These are phyloP conservation scores for Garra rufa DNA, from an alignment of 2,113 vertebrate genomes.

Conservation along the genomic window DNA sequence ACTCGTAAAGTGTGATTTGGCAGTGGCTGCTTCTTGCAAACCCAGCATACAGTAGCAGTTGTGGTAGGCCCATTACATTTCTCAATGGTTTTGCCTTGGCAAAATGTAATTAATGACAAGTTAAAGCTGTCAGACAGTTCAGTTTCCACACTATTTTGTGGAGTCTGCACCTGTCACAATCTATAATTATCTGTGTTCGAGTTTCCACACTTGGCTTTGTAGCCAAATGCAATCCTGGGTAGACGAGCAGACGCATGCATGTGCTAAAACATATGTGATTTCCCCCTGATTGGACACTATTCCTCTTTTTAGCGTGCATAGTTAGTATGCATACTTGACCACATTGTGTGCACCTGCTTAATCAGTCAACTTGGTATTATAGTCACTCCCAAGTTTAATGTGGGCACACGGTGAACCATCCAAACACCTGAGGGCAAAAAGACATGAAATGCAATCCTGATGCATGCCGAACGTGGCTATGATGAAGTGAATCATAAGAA, in stretches of 20 bases:
- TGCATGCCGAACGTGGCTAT: slow-evolving; percentile 27
- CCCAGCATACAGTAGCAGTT: background rate
- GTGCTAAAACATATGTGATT: background rate
- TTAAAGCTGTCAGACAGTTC: background rate
- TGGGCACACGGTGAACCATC: slow-evolving; percentile 13
- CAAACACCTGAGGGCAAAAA: slow-evolving; percentile 33
- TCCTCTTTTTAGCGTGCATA: background rate
- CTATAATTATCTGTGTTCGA: background rate
- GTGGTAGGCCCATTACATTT: background rate
- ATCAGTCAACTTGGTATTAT: slow-evolving; percentile 35
- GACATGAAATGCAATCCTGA: slow-evolving; percentile 42
- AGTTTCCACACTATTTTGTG: background rate
- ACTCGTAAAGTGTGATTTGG: background rate
- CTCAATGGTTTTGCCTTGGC: background rate
- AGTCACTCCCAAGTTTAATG: background rate
- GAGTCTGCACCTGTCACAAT: slow-evolving; percentile 10
- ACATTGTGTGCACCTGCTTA: background rate
- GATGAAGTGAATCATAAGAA: slow-evolving; percentile 35
- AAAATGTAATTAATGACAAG: slow-evolving; percentile 1
- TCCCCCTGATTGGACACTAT: background rate
- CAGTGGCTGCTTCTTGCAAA: background rate
- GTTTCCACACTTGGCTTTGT: slow-evolving; percentile 18
- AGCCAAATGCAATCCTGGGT: slow-evolving; percentile 4
- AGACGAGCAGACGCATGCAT: background rate
- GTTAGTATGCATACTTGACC: background rate